Base-by-base conservation (phyloP, 2,888 invertebrate genomes). In the Tetranychus piercei region DNA sequence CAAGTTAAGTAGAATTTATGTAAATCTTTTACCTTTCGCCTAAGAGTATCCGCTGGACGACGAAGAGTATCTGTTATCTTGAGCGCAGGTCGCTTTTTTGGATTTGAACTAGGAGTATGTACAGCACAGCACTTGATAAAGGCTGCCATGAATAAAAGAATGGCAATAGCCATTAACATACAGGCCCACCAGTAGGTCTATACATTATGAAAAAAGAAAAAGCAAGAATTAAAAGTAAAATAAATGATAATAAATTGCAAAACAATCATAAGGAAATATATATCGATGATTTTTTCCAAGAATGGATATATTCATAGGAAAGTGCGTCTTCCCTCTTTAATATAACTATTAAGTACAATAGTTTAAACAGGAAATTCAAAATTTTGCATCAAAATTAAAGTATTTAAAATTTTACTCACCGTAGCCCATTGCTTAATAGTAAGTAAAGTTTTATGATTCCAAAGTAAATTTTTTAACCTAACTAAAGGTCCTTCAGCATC, bases 91-190 rank as follows among this genome's bases (percentile, higher is more conserved):
- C 94, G 90, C 80, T 94, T 91, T 83, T 95, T 95, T 7, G 99
- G 99, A 86, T 99, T 99, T 77, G 93, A 94, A 76, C 94, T 94
- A 44, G 99, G 99, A 74, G 99, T 99, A 84, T 99, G 97, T 74
- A 99, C 99, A 45, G 99, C 99, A 83, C 97, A 99, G 83, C 97
- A 95, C 83, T 99, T 97, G 81, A 99, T 96, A 83, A 99, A 99
- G 76, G 94, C 86, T 74, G 94, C 96, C 96, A 99, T 96, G 81
- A 94, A 88, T 79, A 96, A 89, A 74, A 97, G 88, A 81, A 97
- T 90, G 76, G 88, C 90, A 74, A 99, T 89, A 73, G 92, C 91
- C 84, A 93, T 90, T 74, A 97, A 85, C 77, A 96, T 86, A 78
- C 97, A 96, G 6, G 90, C 89, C 90, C 94, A 96, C 94, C 95